These are phyloP conservation scores for Cataglyphis rosenhaueri DNA, from an alignment of 2,888 invertebrate genomes.

Conservation along the genomic window DNA sequence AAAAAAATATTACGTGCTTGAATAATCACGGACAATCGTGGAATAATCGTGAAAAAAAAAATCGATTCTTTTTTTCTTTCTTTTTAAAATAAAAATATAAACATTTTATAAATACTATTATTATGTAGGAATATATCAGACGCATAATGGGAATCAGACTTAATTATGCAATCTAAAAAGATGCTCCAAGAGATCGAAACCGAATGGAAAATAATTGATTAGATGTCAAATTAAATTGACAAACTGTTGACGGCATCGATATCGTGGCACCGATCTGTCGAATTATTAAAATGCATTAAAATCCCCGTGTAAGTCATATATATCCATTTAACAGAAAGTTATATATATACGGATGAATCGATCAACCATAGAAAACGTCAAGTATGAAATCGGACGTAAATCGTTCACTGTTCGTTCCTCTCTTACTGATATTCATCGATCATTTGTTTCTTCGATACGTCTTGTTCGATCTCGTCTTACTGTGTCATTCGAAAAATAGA, in stretches of 20 bases:
- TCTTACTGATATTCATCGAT: constrained; percentile 65
- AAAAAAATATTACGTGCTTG: constrained; percentile 32
- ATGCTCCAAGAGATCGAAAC: neutral
- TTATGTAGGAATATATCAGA: neutral
- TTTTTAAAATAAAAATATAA: neutral
- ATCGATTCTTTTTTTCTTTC: neutral
- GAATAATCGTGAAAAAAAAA: neutral
- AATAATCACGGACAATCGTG: neutral
- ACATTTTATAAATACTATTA: neutral
- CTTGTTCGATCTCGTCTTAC: neutral
- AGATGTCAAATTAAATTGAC: neutral
- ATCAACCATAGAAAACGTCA: neutral
- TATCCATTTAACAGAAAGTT: neutral
- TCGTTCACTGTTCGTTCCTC: constrained; percentile 76
- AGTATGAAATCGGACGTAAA: constrained; percentile 70
- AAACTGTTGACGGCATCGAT: neutral
- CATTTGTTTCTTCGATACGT: constrained; percentile 64
- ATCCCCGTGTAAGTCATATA: neutral
- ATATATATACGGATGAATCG: neutral
- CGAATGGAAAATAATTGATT: neutral
- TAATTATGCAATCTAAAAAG: neutral
- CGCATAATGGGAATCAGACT: neutral
- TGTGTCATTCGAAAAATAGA: neutral
- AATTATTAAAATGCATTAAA: constrained; percentile 1
- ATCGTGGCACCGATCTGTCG: neutral